phyloP scores from a whole-genome alignment of 1,140 invertebrate species.

The Marisa cornuarietis region DNA sequence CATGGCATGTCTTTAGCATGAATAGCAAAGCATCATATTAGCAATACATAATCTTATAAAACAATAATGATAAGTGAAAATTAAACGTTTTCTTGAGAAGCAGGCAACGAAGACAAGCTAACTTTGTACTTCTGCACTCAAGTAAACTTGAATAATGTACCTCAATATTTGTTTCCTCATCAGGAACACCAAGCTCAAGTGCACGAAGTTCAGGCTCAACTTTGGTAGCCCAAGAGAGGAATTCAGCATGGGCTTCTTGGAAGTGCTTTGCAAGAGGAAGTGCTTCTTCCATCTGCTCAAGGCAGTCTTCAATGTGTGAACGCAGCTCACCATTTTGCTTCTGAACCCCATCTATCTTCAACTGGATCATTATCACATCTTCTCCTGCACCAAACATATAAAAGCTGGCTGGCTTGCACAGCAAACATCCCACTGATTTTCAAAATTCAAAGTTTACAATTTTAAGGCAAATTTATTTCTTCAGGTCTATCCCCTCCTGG shows the following conservation, averaged over 20 bases:
- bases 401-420: too few relatives aligned
- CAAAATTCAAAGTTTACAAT: too few relatives aligned
- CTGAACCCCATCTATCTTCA: slow-evolving; percentile 77
- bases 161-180: slow-evolving; percentile 59
- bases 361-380: slow-evolving; percentile 52
- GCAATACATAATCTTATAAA: too few relatives aligned
- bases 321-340: slow-evolving; percentile 90
- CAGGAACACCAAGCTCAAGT: slow-evolving; percentile 52
- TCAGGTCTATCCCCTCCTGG: too few relatives aligned
- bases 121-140: slow-evolving; percentile 10
- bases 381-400: slow-evolving; percentile 33
- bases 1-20: too few relatives aligned
- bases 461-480: too few relatives aligned
- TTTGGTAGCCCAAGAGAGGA: slow-evolving; percentile 93
- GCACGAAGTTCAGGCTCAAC: slow-evolving; percentile 81
- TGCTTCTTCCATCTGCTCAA: slow-evolving; percentile 85
- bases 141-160: slow-evolving; percentile 38
- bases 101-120: neutral
- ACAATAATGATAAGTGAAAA: too few relatives aligned
- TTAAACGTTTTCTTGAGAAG: too few relatives aligned
- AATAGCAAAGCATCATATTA: too few relatives aligned
- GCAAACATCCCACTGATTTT: too few relatives aligned
- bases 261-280: slow-evolving; percentile 93
- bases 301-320: slow-evolving; percentile 82
- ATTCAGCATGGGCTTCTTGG: slow-evolving; percentile 85